Conservation (phyloP, 2,888 invertebrate genomes). For the Stenurella melanura region DNA sequence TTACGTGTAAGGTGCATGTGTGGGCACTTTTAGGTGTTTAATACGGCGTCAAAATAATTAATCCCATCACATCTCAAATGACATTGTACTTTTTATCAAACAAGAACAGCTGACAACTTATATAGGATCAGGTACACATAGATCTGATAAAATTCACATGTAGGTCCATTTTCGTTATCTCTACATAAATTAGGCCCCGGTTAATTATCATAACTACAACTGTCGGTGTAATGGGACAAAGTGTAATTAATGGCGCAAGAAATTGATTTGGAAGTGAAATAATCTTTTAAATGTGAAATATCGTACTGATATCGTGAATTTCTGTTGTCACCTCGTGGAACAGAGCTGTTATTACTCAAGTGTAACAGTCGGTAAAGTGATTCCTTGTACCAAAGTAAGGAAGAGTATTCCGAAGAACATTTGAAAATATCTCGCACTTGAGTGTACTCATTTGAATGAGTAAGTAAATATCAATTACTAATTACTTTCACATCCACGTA, state of each 20-base stretch:
- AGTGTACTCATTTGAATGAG: too few relatives aligned
- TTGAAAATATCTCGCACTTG: too few relatives aligned
- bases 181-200: background rate
- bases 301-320: background rate
- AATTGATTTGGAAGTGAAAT: background rate
- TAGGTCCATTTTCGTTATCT: conserved; percentile 1
- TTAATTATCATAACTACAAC: conserved; percentile 6
- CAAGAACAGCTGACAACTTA: conserved; percentile 18
- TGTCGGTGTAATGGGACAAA: background rate
- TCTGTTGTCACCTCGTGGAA: background rate
- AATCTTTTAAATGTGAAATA: background rate
- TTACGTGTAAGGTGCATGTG: conserved; percentile 41
- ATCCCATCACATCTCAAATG: conserved; percentile 39
- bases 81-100: conserved; percentile 39
- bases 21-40: conserved; percentile 46
- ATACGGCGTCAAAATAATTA: conserved; percentile 41
- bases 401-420: too few relatives aligned
- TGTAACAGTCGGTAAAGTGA: background rate
- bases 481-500: too few relatives aligned
- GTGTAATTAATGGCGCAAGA: background rate
- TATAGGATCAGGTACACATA: conserved; percentile 13
- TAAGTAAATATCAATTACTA: too few relatives aligned
- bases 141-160: conserved; percentile 1
- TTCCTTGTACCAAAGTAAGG: background rate
- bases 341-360: background rate